These are phyloP conservation scores for Noctua janthe DNA, from an alignment of 2,888 invertebrate species.

Conservation along the genomic window DNA sequence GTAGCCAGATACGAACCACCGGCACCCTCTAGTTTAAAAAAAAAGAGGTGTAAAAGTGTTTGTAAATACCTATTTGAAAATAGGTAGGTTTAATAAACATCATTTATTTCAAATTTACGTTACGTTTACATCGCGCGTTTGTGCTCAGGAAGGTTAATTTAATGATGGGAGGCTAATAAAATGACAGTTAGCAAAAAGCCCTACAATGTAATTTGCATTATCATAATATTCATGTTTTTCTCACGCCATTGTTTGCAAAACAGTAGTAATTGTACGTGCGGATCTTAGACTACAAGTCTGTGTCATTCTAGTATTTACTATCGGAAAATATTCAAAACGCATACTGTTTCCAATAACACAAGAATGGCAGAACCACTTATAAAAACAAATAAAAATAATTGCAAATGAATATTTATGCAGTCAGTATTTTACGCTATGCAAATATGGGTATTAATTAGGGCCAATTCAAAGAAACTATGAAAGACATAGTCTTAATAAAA, in stretches of 20 bases:
- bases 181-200: conserved; percentile 17
- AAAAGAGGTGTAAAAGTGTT: too few relatives aligned
- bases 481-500: not conserved
- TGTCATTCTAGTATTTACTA: conserved; percentile 7
- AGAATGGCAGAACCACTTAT: too few relatives aligned
- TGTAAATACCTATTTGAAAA: too few relatives aligned
- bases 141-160: conserved; percentile 13
- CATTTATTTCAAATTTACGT: not conserved
- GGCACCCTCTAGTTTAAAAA: too few relatives aligned
- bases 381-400: not conserved
- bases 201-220: conserved; percentile 38
- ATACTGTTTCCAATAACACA: too few relatives aligned
- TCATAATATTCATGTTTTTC: conserved; percentile 32
- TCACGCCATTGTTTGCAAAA: conserved; percentile 50
- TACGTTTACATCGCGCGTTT: not conserved
- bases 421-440: not conserved
- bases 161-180: not conserved
- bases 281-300: not conserved
- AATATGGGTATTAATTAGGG: too few relatives aligned
- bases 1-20: too few relatives aligned
- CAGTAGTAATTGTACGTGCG: conserved; percentile 6
- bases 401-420: not conserved
- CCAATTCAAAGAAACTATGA: not conserved
- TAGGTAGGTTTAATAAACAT: too few relatives aligned
- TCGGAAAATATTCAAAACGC: not conserved